Percentiles rank a stretch among this genome's conserved stretches.
phyloP scores from a whole-genome alignment of 1,140 invertebrate genomes.

The Dinoponera quadriceps region DNA sequence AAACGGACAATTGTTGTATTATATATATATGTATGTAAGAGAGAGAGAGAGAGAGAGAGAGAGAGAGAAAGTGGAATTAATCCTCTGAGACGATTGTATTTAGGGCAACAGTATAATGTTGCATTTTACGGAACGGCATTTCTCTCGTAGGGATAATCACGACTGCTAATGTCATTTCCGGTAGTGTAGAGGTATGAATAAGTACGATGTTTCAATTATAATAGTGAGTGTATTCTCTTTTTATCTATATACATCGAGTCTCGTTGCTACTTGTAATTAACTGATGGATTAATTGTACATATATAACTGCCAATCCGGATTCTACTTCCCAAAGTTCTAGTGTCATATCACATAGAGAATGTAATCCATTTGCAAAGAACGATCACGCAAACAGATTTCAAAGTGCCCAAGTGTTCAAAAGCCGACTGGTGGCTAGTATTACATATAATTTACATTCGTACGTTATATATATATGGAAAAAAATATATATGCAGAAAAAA shows the following conservation, averaged over 20 bases:
- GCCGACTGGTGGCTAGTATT: constrained; percentile 73
- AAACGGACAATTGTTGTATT: constrained; percentile 6
- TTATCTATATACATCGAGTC: constrained; percentile 27
- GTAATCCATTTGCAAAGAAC: constrained; percentile 61
- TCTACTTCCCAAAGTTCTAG: constrained; percentile 48
- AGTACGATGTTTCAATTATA: constrained; percentile 20
- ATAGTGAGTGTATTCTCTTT: constrained; percentile 35
- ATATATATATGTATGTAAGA: constrained; percentile 4
- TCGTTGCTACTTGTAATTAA: constrained; percentile 41
- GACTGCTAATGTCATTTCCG: constrained; percentile 13
- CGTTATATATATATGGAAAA: constrained; percentile 52
- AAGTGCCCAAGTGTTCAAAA: constrained; percentile 84
- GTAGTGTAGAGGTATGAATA: not conserved
- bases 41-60: not conserved
- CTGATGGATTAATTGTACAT: constrained; percentile 48
- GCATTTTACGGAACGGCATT: constrained; percentile 17
- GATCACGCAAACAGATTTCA: constrained; percentile 71
- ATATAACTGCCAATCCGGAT: constrained; percentile 55
- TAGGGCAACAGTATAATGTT: not conserved
- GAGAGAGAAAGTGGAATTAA: not conserved
- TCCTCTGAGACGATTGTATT: not conserved
- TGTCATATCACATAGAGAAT: constrained; percentile 19
- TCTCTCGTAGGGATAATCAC: constrained; percentile 9
- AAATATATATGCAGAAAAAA: constrained; percentile 58
- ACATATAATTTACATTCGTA: constrained; percentile 64